These are phyloP conservation scores for Sminthopsis crassicaudata DNA, from an alignment of 2,113 vertebrate species.

Conservation along the genomic window DNA sequence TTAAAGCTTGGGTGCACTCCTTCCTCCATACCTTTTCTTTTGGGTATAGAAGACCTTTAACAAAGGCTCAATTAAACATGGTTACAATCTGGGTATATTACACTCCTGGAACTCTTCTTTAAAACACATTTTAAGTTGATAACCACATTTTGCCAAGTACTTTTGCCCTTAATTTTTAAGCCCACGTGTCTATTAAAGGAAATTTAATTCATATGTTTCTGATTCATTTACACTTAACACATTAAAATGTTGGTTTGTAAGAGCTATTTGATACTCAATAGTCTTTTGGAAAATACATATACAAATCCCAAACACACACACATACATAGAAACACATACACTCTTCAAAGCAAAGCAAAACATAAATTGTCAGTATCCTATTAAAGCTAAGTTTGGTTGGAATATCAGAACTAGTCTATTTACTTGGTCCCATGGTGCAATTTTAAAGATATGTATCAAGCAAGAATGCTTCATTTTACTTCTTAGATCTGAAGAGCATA, in stretches of 20 bases:
- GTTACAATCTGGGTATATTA: not conserved
- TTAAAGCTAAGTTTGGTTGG: not conserved
- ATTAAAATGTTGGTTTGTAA: slow-evolving; percentile 48
- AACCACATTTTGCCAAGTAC: slow-evolving; percentile 27
- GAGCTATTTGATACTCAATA: slow-evolving; percentile 9
- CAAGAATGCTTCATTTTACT: not conserved
- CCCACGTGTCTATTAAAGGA: slow-evolving; percentile 45
- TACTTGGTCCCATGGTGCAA: not conserved
- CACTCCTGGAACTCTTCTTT: not conserved
- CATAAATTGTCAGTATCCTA: not conserved
- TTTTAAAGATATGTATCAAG: not conserved
- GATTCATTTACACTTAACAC: slow-evolving; percentile 10
- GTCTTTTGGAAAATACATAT: not conserved
- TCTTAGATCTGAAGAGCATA: not conserved
- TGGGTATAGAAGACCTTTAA: not conserved
- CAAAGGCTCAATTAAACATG: not conserved
- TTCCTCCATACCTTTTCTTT: not conserved
- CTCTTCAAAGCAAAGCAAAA: not conserved
- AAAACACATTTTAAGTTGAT: slow-evolving; percentile 7
- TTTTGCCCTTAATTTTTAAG: slow-evolving; percentile 44
- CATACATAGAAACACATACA: not conserved
- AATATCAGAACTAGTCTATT: not conserved
- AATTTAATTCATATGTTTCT: slow-evolving; percentile 60
- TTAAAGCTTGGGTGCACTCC: slow-evolving; percentile 11
- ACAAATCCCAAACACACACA: not conserved